These are phyloP conservation scores for Nomada lathburiana DNA, from an alignment of 2,888 invertebrate species.

Conservation along the genomic window DNA sequence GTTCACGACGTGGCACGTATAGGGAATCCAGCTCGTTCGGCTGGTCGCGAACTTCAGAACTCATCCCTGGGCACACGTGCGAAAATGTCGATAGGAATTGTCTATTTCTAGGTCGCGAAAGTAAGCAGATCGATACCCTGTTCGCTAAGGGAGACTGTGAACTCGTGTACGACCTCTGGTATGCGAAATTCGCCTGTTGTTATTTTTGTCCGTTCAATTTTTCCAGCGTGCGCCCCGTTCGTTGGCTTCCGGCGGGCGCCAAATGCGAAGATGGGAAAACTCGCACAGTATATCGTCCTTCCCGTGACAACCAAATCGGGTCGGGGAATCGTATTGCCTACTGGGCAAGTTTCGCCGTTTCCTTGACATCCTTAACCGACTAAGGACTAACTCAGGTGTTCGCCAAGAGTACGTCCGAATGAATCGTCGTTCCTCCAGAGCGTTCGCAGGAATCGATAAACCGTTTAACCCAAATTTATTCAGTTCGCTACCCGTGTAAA, in stretches of 20 bases:
- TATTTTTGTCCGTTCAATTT: too few relatives aligned
- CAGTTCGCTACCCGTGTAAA: constrained; percentile 8
- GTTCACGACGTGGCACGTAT: constrained; percentile 11
- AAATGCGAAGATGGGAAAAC: background rate
- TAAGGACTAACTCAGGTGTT: constrained; percentile 55
- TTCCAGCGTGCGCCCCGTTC: too few relatives aligned
- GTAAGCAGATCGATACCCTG: constrained; percentile 49
- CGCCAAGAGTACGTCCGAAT: constrained; percentile 21
- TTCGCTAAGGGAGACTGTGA: constrained; percentile 25
- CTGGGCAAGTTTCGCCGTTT: constrained; percentile 46
- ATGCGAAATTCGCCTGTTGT: background rate
- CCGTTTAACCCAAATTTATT: constrained; percentile 57
- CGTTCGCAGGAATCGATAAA: constrained; percentile 47
- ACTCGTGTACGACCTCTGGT: constrained; percentile 23
- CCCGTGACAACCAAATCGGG: constrained; percentile 19
- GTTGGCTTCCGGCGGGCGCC: background rate
- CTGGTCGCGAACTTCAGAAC: constrained; percentile 14
- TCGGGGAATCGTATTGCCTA: constrained; percentile 10
- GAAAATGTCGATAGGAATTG: constrained; percentile 59
- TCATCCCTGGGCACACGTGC: constrained; percentile 49
- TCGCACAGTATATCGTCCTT: background rate
- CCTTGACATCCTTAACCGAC: constrained; percentile 60
- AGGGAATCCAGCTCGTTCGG: background rate
- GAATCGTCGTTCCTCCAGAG: constrained; percentile 25
- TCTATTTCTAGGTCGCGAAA: constrained; percentile 56